Conservation (phyloP, 2,113 vertebrate genomes). For the pig (Sus scrofa) region T2T-Sscrofa CM000813.6:85363501-85364000, state of each 20-base stretch:
- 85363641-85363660: no score
- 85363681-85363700: not conserved
- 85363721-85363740: not conserved
- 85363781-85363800: fast-evolving
- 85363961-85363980: fast-evolving
- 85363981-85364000: not conserved
- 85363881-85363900: fast-evolving
- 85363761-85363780: not conserved
- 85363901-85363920: not conserved
- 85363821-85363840: not conserved
- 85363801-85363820: not conserved
- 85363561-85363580: not conserved
- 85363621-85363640: fast-evolving
- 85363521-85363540: not conserved
- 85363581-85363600: not conserved
- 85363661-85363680: not conserved
- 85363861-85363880: not conserved
- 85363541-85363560: not conserved
- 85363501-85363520: not conserved
- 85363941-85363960: not conserved
- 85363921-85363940: fast-evolving
- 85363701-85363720: not conserved
- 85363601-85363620: not conserved
- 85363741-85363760: not conserved
- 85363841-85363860: not conserved